These are phyloP conservation scores for Catharus fuscescens DNA, from an alignment of 2,113 vertebrate species.

Conservation along the genomic window DNA sequence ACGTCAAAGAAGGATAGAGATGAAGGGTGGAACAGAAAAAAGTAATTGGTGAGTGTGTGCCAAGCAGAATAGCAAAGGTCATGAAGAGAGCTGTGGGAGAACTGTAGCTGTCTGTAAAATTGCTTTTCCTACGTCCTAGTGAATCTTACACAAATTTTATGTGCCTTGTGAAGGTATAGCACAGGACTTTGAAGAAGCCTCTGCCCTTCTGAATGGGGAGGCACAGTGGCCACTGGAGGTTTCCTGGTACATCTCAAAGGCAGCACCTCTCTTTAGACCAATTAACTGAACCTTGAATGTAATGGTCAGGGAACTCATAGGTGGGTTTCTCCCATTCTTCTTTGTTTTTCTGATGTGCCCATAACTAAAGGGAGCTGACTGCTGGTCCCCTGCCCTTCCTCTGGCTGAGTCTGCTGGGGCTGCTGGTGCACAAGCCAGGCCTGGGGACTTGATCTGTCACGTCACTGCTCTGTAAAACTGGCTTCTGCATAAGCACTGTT, in stretches of 20 bases:
- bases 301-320: not conserved
- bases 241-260: not conserved
- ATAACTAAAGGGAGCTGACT: not conserved
- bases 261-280: not conserved
- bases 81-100: not conserved
- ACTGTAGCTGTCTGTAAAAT: not conserved
- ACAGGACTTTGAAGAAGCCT: not conserved
- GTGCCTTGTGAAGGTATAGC: not conserved
- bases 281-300: not conserved
- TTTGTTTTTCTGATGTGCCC: not conserved
- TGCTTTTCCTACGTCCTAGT: not conserved
- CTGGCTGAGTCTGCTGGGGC: not conserved
- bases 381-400: not conserved
- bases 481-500: accelerated
- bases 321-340: not conserved
- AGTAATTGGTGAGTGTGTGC: not conserved
- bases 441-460: not conserved
- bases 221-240: not conserved
- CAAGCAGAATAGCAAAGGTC: not conserved
- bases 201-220: not conserved
- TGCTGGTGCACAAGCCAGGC: not conserved
- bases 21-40: not conserved
- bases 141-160: not conserved
- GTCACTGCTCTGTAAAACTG: not conserved
- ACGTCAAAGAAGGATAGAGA: not conserved